Conservation (phyloP, 2,113 vertebrate genomes). For the Nothobranchius kuhntae region DNA sequence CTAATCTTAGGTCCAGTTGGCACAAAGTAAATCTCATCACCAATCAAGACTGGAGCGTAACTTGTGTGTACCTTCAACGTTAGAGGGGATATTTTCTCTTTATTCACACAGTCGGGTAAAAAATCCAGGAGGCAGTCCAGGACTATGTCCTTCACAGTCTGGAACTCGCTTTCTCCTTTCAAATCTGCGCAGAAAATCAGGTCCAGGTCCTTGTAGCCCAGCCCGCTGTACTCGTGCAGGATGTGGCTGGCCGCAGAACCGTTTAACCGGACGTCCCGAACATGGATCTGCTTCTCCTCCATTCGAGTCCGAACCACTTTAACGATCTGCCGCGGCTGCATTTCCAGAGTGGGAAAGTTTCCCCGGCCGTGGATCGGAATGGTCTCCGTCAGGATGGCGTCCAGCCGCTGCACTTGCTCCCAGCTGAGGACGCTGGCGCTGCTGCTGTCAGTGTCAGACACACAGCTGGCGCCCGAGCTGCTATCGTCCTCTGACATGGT, state of each 20-base stretch:
- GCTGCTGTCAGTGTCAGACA: conserved; percentile 72
- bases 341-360: conserved; percentile 96
- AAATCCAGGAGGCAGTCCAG: conserved; percentile 98
- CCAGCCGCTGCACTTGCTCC: conserved; percentile 97
- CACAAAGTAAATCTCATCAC: background rate
- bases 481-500: conserved; percentile 90
- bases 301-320: conserved; percentile 92
- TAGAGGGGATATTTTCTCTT: conserved; percentile 93
- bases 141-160: conserved; percentile 96
- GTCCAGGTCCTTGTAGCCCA: conserved; percentile 98
- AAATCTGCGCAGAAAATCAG: conserved; percentile 97
- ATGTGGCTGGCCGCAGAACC: conserved; percentile 97
- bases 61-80: conserved; percentile 89
- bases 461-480: conserved; percentile 50
- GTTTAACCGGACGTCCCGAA: conserved; percentile 94
- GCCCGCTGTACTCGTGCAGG: conserved; percentile 92
- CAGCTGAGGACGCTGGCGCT: conserved; percentile 92
- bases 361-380: conserved; percentile 98
- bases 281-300: conserved; percentile 87
- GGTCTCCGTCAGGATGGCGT: conserved; percentile 92
- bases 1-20: no score
- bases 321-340: conserved; percentile 95
- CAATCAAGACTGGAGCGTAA: conserved; percentile 27
- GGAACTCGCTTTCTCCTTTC: conserved; percentile 93
- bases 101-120: conserved; percentile 96